Base-by-base conservation (phyloP, 2,113 vertebrate genomes). In the Anthoscopus minutus region DNA sequence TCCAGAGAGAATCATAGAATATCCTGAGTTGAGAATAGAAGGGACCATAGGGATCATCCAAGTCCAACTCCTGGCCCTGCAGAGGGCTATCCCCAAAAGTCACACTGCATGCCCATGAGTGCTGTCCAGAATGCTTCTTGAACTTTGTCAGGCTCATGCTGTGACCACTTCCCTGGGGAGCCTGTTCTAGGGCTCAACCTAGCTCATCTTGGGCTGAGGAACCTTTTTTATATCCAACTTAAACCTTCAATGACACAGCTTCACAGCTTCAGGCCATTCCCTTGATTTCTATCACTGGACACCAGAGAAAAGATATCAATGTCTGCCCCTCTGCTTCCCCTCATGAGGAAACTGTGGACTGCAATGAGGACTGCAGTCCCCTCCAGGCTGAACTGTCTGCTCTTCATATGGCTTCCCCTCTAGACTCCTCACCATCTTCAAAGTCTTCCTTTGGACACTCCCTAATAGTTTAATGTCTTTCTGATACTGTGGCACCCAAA, bases 21-120 rank as follows among this genome's bases (percentile, higher is more conserved):
- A n/a, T 54, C 16, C 20, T 35, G 9, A 56, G 20, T 21, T 79
- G 47, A n/a, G n/a, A n/a, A n/a, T n/a, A n/a, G n/a, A 54, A 47
- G 56, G 40, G 24, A 54, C 23, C 30, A 30, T 7, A 30, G 48
- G 20, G 24, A 40, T 79, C 10, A 7, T 54, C 28, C 13, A 38
- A 53, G 19, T 20, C 15, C 47, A 79, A 1, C 40, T 70, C 56
- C 47, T 62, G 56, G 30, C n/a, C 16, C 38, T 61, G 13, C 47
- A n/a, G 12, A 69, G 22, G 38, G 18, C 27, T 8, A 20, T 30
- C 15, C 31, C 31, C 56, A 54, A 21, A 19, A 61, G 15, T 61
- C 45, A 47, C n/a, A 53, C 10, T 0, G 0, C 20, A 19, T 38
- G 3, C 64, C n/a, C 24, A 19, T 45, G 13, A 30, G 8, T 11